Base-by-base conservation (phyloP, 2,113 vertebrate species). In the Ceratotherium simum region DNA sequence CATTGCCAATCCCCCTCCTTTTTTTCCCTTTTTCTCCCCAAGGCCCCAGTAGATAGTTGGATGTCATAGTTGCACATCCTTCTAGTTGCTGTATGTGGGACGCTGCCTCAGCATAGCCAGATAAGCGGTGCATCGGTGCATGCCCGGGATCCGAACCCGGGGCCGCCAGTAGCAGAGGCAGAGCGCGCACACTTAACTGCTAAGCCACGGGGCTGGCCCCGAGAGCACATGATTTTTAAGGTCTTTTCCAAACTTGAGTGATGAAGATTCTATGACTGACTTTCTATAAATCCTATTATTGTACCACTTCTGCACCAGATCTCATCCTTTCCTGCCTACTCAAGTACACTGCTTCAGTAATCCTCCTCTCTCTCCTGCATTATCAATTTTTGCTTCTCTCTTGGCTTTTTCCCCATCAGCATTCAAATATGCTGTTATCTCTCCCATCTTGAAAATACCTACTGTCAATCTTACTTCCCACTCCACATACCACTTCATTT, bases 371-470 rank as follows among this genome's bases (percentile, higher is more conserved):
- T 93, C 13, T 78, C 39, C 60, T 70, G 62, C 56, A 73, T 90
- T 65, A 90, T 48, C 6, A 27, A 56, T 21, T 73, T 84, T 90
- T 29, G 62, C 58, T 96, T 95, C 69, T 64, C 29, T 92, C 54
- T 92, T 83, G 72, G 25, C 46, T 31, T 80, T 85, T 62, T 83
- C 81, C 58, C 73, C 62, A 92, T 86, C 18, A 72, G 31, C 33
- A 95, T 86, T 90, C 79, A 83, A 87, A 73, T 86, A 81, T 64
- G 60, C 36, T 70, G n/a, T 27, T 62, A 65, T 84, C 86, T 95
- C 73, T 82, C 46, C 84, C 31, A 90, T 58, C 36, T 72, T 72
- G 60, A 97, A 89, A 96, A 84, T 70, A 56, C 18, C 42, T 90
- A 90, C 80, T 73, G 29, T 84, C 14, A 69, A 42, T 27, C 39